Base-by-base conservation (phyloP, 1,140 invertebrate species). In the Neodiprion virginianus region DNA sequence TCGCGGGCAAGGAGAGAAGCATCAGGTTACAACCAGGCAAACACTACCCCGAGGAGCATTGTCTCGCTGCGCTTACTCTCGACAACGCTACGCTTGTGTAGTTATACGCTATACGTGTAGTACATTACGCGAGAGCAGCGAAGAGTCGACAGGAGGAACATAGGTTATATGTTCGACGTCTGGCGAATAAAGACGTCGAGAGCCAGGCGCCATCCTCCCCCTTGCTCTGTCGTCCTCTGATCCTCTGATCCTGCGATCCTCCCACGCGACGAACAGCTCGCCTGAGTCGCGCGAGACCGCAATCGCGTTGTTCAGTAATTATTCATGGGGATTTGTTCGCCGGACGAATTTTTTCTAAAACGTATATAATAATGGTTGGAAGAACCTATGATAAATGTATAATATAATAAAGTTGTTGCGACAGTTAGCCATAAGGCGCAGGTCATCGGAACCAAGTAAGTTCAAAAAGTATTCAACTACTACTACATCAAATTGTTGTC, bases 91-190 rank as follows among this genome's bases (percentile, higher is more conserved):
- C 28, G 28, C 28, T 40, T 40, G 8, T 61, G n/a, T 17, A 61
- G 53, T 14, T 12, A 61, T 12, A 61, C n/a, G 53, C n/a, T 61
- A 17, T 12, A 40, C 28, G 28, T 40, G 28, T 40, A 40, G 28
- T 40, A 40, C 28, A 40, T 40, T 40, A 40, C 28, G 28, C 28
- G 28, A 40, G 28, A 40, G 28, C 28, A 40, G 28, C 28, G 28
- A 40, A 40, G 79, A 70, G 77, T 65, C 69, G 71, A 81, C 80
- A 81, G 72, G 73, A 28, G 74, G 71, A 81, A 81, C 79, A 76
- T 81, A 81, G 80, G 80, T 79, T 78, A 76, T 81, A 81, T 80
- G 80, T 79, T 78, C 80, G 69, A 79, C 74, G 80, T 78, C 79
- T 73, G 40, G 73, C 71, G 66, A 81, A 81, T 81, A 81, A 80